Percentiles rank a stretch among this genome's conserved stretches.
These are phyloP conservation scores for Brachionus rotundiformis DNA, from an alignment of 1,140 invertebrate genomes.

Conservation along the genomic window DNA sequence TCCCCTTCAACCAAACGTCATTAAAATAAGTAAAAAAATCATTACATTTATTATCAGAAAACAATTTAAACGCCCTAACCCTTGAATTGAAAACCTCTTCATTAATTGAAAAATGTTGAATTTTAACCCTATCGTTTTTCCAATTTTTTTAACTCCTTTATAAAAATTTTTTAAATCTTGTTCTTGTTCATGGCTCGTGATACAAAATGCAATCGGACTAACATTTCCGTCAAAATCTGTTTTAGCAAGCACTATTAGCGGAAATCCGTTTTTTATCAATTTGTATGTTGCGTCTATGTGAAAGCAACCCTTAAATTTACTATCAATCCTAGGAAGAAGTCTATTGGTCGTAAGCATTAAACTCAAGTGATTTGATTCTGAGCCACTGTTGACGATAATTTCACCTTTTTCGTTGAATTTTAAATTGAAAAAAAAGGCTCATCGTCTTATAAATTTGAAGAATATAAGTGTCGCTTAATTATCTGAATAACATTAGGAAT, in stretches of 20 bases:
- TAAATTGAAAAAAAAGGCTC: conserved; percentile 23
- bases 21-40: not conserved
- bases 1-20: not conserved
- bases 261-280: conserved; percentile 14
- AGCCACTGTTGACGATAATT: conserved; percentile 4
- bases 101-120: conserved; percentile 20
- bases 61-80: not conserved
- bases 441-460: not conserved
- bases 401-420: conserved; percentile 6
- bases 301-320: not conserved
- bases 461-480: not conserved
- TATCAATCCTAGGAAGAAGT: not conserved
- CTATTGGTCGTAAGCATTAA: not conserved
- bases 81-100: not conserved
- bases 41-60: not conserved
- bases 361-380: not conserved
- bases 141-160: not conserved
- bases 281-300: conserved; percentile 16
- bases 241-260: not conserved
- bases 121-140: not conserved
- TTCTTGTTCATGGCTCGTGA: conserved; percentile 10
- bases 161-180: conserved; percentile 17
- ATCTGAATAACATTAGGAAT: not conserved
- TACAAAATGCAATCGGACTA: conserved; percentile 21
- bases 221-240: not conserved